A percentile compares a stretch with the other conserved stretches of the same genome.
Conservation (phyloP, 2,113 vertebrate species). For the Vombatus ursinus region DNA sequence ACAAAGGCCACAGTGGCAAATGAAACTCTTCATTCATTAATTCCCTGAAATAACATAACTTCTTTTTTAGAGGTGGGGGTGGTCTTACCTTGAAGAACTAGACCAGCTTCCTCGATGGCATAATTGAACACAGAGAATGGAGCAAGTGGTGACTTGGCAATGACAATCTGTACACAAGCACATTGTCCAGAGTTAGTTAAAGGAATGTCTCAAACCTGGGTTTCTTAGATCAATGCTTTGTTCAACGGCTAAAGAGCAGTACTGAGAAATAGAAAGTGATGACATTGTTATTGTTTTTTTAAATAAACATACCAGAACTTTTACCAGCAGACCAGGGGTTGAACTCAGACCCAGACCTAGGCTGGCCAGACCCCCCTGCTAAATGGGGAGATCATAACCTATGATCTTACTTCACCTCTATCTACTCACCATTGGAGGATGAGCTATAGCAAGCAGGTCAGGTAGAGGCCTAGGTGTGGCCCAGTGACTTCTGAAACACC, state of each 20-base stretch:
- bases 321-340: not conserved
- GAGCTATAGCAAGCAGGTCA: not conserved
- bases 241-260: not conserved
- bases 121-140: constrained; percentile 85
- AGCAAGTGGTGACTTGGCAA: constrained; percentile 90
- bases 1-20: not conserved
- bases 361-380: not conserved
- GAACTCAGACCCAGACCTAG: not conserved
- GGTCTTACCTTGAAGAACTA: constrained; percentile 88
- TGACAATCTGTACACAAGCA: constrained; percentile 84
- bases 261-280: not conserved
- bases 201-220: not conserved
- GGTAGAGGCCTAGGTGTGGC: not conserved
- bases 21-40: not conserved
- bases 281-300: not conserved
- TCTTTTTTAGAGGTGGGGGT: not conserved
- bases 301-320: not conserved
- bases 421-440: not conserved
- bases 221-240: not conserved
- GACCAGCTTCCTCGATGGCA: constrained; percentile 85
- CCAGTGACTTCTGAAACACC: not conserved
- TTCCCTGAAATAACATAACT: not conserved
- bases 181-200: constrained; percentile 49
- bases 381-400: not conserved
- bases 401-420: not conserved